Evolutionary conservation across 2,113 vertebrate genomes (phyloP).

Genomic region (Coreoperca whiteheadi): DNA sequence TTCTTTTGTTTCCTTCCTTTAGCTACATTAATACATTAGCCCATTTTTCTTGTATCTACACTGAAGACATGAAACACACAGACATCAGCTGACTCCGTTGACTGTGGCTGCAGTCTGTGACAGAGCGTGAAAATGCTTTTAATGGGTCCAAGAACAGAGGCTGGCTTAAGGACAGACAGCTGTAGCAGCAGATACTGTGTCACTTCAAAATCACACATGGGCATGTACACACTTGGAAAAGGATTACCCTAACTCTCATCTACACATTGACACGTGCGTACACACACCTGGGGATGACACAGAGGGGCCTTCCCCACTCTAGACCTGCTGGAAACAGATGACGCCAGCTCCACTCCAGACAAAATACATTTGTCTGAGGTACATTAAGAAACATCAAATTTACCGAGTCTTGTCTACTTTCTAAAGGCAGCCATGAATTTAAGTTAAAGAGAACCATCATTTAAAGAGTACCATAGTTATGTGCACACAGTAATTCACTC

Average conservation of each 20-base stretch:
- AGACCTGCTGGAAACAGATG: conserved; percentile 67
- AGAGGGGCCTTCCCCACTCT: conserved; percentile 29
- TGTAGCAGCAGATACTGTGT: conserved; percentile 33
- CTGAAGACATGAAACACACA: background rate
- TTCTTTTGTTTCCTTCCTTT: conserved; percentile 6
- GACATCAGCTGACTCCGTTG: background rate
- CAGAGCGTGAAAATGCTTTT: conserved; percentile 22
- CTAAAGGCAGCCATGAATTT: background rate
- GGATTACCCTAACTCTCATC: background rate
- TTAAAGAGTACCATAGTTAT: conserved; percentile 2
- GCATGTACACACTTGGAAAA: conserved; percentile 22
- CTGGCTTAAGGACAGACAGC: conserved; percentile 16
- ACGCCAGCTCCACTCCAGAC: conserved; percentile 7
- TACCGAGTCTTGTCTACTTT: background rate
- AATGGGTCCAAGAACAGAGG: conserved; percentile 34
- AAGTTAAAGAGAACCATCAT: conserved; percentile 1
- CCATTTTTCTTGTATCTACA: background rate
- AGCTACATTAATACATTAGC: background rate
- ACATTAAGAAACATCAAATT: background rate
- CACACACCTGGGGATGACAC: conserved; percentile 67
- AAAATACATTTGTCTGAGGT: background rate
- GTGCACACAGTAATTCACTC: conserved; percentile 23
- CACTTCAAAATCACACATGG: conserved; percentile 27
- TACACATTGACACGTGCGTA: background rate
- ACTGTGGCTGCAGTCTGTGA: background rate